Evolutionary conservation across 2,113 vertebrate genomes (phyloP).

Genomic region (Leptodactylus fuscus): DNA sequence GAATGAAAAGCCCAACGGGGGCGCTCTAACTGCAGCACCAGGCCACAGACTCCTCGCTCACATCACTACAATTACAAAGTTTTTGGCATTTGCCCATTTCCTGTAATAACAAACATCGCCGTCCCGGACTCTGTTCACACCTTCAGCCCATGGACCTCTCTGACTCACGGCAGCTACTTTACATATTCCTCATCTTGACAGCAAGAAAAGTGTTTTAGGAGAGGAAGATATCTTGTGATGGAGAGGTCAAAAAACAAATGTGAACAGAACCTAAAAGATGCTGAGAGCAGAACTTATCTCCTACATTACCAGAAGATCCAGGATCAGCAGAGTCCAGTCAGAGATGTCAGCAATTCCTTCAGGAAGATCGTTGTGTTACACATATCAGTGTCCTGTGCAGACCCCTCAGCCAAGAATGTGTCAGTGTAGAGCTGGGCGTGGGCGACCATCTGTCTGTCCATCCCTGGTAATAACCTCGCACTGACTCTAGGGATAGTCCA

Average conservation of each 20-base stretch:
- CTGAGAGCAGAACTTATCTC: background rate
- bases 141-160: too few relatives aligned
- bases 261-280: background rate
- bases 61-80: too few relatives aligned
- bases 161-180: too few relatives aligned
- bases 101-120: too few relatives aligned
- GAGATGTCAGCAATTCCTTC: slow-evolving; percentile 27
- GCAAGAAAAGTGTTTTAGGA: too few relatives aligned
- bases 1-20: too few relatives aligned
- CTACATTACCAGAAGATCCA: background rate
- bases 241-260: background rate
- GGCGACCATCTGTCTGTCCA: background rate
- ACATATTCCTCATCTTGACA: too few relatives aligned
- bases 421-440: background rate
- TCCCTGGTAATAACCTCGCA: slow-evolving; percentile 15
- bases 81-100: too few relatives aligned
- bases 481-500: slow-evolving; percentile 26
- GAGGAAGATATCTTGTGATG: too few relatives aligned
- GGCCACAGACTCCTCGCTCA: too few relatives aligned
- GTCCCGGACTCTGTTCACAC: too few relatives aligned
- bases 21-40: too few relatives aligned
- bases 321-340: background rate
- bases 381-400: slow-evolving; percentile 27
- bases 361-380: slow-evolving; percentile 28
- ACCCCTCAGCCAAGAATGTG: slow-evolving; percentile 29